phyloP scores from a whole-genome alignment of 1,140 invertebrate genomes.

The Trialeurodes vaporariorum region DNA sequence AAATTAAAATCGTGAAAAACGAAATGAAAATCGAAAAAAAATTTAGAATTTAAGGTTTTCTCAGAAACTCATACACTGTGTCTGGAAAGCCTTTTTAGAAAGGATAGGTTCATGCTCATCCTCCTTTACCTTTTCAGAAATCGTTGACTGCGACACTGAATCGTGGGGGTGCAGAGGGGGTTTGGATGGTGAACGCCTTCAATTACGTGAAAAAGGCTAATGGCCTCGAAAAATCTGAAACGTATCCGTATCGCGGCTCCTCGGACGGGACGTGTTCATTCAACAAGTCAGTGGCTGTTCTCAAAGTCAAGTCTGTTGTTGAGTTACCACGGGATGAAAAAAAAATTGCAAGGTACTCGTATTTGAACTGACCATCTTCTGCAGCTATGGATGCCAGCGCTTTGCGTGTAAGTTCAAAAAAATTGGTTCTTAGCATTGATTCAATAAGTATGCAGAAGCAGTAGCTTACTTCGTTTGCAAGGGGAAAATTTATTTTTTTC shows the following conservation, averaged over 20 bases:
- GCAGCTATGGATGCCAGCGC: slow-evolving; percentile 96
- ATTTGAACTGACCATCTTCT: slow-evolving; percentile 80
- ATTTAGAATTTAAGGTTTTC: no score
- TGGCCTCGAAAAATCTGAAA: slow-evolving; percentile 76
- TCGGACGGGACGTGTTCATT: slow-evolving; percentile 69
- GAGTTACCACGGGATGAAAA: slow-evolving; percentile 83
- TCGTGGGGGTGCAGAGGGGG: neutral
- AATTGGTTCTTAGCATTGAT: no score
- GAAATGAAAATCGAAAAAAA: no score
- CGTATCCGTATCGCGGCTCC: slow-evolving; percentile 89
- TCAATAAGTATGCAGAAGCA: no score
- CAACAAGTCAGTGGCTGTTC: slow-evolving; percentile 49
- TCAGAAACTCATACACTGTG: no score
- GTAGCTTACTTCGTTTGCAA: no score
- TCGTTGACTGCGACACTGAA: neutral
- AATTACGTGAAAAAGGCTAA: slow-evolving; percentile 45
- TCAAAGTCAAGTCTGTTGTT: slow-evolving; percentile 67
- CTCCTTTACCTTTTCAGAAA: no score
- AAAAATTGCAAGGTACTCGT: slow-evolving; percentile 92
- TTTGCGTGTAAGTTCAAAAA: slow-evolving; percentile 76
- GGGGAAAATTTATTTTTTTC: no score
- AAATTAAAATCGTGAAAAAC: no score
- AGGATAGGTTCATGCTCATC: no score
- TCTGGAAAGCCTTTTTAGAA: no score
- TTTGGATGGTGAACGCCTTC: neutral